These are phyloP conservation scores for Paramormyrops hopkinsi DNA, from an alignment of 2,797 vertebrate species.

Conservation along the genomic window DNA sequence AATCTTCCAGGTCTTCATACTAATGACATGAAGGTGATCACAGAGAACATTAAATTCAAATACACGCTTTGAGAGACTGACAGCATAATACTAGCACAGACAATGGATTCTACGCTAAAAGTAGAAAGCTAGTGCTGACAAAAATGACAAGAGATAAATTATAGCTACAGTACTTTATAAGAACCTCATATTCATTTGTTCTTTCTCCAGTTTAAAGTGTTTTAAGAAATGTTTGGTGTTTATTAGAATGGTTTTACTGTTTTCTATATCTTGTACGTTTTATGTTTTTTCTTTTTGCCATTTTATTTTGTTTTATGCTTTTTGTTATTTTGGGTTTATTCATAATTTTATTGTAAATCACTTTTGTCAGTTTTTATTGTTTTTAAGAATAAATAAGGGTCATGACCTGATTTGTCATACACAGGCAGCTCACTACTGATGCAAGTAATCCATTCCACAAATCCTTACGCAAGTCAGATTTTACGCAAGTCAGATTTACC, in stretches of 20 bases:
- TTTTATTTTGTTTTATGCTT: background rate
- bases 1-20: conserved; percentile 73
- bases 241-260: background rate
- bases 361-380: background rate
- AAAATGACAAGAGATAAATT: background rate
- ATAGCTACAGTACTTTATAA: background rate
- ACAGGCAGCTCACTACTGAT: background rate
- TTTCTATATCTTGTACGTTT: background rate
- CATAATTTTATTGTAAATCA: background rate
- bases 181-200: background rate
- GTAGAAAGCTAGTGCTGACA: background rate
- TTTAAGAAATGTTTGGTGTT: background rate
- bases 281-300: background rate
- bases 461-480: background rate
- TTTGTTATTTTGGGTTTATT: background rate
- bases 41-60: background rate
- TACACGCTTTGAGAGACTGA: background rate
- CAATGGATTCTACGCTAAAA: background rate
- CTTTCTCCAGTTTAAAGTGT: background rate
- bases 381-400: background rate
- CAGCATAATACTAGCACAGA: background rate
- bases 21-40: conserved; percentile 32
- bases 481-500: background rate
- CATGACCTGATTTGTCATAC: background rate
- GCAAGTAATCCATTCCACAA: background rate